Evolutionary conservation across 2,797 vertebrate genomes (phyloP), one percentile per base, ranked within the genome.

Genomic region (Alouatta caraya): DNA sequence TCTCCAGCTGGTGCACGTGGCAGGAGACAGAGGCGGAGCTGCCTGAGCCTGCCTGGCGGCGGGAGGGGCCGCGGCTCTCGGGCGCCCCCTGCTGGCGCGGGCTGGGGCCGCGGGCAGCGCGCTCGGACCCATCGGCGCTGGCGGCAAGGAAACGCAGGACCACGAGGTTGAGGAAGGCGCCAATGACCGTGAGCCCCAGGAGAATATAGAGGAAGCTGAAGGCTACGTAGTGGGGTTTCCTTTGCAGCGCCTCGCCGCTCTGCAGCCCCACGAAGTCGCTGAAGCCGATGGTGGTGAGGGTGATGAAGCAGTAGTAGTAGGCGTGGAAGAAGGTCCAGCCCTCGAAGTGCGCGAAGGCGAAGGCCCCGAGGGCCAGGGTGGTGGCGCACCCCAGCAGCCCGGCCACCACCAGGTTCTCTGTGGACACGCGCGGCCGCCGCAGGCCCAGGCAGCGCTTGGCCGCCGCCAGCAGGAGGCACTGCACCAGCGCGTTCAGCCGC

Each of bases 131-230:
- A 92, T 99, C 99, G 0, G 99, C 99, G 99, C 99, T 99, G 99
- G 99, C 99, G 0, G 99, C 99, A 93, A 99, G 99, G 98, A 99
- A 99, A 55, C 99, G 99, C 81, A 99, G 99, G 88, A 99, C 99
- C 92, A 99, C 99, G 76, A 99, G 98, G 98, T 99, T 99, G 57
- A 99, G 99, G 98, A 99, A 99, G 94, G 99, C 99, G 17, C 99
- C 99, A 0, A 99, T 99, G 82, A 99, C 99, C 0, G 99, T 99
- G 94, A 99, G 98, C 17, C 99, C 99, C 96, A 99, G 99, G 82
- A 99, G 99, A 97, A 99, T 99, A 98, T 99, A 99, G 99, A 99
- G 99, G 98, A 99, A 99, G 98, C 99, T 99, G 98, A 99, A 99
- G 15, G 99, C 99, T 91, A 99, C 99, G 0, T 99, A 99, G 0